Evolutionary conservation across 2,113 vertebrate species (phyloP), one percentile per base, ranked within the genome.

Genomic region (Neodontobutis hainanensis): DNA sequence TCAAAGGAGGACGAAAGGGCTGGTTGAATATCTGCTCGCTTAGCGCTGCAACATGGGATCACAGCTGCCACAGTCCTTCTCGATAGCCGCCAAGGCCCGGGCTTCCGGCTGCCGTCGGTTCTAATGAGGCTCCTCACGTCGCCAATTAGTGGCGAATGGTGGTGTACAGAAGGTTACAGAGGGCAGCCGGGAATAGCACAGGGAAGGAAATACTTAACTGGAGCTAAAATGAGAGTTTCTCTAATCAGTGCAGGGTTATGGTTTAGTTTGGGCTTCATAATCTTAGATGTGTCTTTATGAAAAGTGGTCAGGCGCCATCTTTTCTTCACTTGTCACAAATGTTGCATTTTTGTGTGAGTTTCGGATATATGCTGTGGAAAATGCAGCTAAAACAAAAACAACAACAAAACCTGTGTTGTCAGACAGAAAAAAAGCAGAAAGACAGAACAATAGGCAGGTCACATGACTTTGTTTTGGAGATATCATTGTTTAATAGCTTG

Each of bases 61-160:
- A 66, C 42, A 67, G 78, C 65, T 59, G 51, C 64, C 45, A 75
- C 45, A 83, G 51, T 61, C 43, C n/a, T 44, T 69, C 35, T 63
- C 34, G 57, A 78, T 67, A 14, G 61, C 60, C 32, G 8, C 52
- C 10, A 55, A 32, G 72, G 48, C 70, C 65, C 12, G 27, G 50
- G 61, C 52, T 64, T 72, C 48, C 14, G 62, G 61, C 70, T 75
- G 57, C 68, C 70, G 78, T 75, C 77, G 65, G 38, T 86, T 81
- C 78, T 84, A 86, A 86, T 77, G 59, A 84, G 61, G 11, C 0
- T 11, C 32, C 57, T 49, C 40, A 38, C 48, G 49, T 40, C 7
- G 3, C 42, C 67, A 80, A 74, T 83, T 87, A 81, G 48, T 12
- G 60, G 51, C 11, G 42, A 3, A 10, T 51, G 19, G 2, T 58